These are phyloP conservation scores for Scalopus aquaticus DNA, from an alignment of 2,113 vertebrate species.

Conservation along the genomic window DNA sequence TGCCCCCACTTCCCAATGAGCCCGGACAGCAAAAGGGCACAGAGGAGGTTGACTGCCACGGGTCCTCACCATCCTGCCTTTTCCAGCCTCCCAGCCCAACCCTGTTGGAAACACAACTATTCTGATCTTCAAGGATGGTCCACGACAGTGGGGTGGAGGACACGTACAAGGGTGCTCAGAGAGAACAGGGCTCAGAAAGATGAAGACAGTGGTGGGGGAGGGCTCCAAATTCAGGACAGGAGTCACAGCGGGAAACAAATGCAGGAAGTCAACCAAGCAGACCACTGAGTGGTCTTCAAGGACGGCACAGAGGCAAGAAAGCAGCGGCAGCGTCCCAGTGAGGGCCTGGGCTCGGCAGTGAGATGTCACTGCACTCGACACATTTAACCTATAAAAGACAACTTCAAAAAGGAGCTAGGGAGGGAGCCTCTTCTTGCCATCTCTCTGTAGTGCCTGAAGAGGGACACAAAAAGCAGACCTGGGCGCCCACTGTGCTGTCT, in stretches of 20 bases:
- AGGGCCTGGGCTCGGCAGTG: background rate
- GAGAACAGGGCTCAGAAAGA: background rate
- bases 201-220: background rate
- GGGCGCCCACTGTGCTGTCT: slow-evolving; percentile 94
- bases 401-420: background rate
- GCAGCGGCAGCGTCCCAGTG: background rate
- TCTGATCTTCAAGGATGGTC: background rate
- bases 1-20: background rate
- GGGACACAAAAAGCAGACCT: slow-evolving; percentile 81
- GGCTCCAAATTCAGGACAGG: background rate
- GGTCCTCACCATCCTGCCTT: background rate
- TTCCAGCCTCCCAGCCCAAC: background rate
- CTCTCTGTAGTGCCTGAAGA: background rate
- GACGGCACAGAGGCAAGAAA: background rate
- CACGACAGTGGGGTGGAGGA: background rate
- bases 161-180: background rate
- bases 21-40: background rate
- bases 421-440: background rate
- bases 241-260: background rate
- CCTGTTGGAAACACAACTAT: background rate
- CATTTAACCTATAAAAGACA: background rate
- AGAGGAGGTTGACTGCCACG: background rate
- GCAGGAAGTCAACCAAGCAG: background rate
- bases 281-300: background rate
- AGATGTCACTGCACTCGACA: background rate